These are phyloP conservation scores for Nettapus auritus DNA, from an alignment of 2,113 vertebrate species.

Conservation along the genomic window DNA sequence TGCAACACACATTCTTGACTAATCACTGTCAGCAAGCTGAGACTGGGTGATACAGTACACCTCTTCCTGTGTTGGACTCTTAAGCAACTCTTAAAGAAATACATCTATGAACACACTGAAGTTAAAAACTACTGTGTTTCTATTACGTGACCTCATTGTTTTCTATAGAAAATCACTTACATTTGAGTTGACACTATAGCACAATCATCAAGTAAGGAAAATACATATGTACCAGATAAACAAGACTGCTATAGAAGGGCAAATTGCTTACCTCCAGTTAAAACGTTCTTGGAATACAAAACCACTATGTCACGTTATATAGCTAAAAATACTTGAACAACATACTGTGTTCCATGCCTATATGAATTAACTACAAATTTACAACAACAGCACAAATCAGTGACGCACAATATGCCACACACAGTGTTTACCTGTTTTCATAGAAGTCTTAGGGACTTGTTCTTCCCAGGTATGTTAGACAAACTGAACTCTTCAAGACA, in stretches of 20 bases:
- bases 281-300: neutral
- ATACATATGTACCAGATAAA: neutral
- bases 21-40: neutral
- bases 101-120: neutral
- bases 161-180: neutral
- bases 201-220: neutral
- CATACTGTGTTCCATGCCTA: neutral
- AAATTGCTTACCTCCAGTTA: neutral
- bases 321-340: neutral
- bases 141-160: neutral
- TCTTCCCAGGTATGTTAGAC: neutral
- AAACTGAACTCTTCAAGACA: neutral
- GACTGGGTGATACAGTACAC: neutral
- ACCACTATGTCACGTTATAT: neutral
- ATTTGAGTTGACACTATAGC: neutral
- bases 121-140: neutral
- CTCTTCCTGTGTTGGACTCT: neutral
- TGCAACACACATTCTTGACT: accelerated
- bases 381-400: neutral
- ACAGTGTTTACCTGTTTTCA: neutral
- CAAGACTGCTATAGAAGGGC: neutral
- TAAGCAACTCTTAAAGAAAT: neutral
- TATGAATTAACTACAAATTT: neutral
- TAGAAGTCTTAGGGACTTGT: neutral
- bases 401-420: neutral